A percentile compares a stretch with the other conserved stretches of the same genome.
Evolutionary conservation across 2,797 vertebrate species (phyloP).

Genomic region (Percopsis omiscomaycus): DNA sequence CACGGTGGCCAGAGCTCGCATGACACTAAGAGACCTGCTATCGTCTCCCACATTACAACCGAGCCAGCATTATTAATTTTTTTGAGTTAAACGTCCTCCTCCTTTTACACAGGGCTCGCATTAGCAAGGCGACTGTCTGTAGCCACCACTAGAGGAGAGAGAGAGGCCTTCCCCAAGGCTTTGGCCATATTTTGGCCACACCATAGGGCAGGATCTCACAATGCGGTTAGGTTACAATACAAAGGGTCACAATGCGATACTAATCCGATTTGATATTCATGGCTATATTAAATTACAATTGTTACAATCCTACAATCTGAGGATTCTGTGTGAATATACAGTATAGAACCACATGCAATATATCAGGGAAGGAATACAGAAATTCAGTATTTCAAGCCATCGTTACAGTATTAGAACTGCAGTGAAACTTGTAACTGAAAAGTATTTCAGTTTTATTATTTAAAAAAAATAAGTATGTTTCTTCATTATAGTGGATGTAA

Average conservation of each 20-base stretch:
- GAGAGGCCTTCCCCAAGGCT: slow-evolving; percentile 16
- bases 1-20: too few relatives aligned
- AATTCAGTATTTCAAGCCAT: slow-evolving; percentile 29
- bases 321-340: too few relatives aligned
- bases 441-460: too few relatives aligned
- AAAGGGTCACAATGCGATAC: too few relatives aligned
- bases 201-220: slow-evolving; percentile 28
- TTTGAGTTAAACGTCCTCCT: slow-evolving; percentile 44
- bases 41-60: slow-evolving; percentile 45
- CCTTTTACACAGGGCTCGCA: slow-evolving; percentile 13
- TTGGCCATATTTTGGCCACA: slow-evolving; percentile 32
- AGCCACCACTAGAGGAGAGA: slow-evolving; percentile 32
- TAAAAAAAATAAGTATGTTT: too few relatives aligned
- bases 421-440: background rate
- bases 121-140: slow-evolving; percentile 37
- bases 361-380: slow-evolving; percentile 19
- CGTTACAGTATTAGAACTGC: background rate
- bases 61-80: slow-evolving; percentile 45
- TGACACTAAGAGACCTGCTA: slow-evolving; percentile 33
- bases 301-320: too few relatives aligned
- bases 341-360: too few relatives aligned
- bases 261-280: too few relatives aligned
- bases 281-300: too few relatives aligned
- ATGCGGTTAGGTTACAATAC: too few relatives aligned
- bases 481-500: too few relatives aligned